These are phyloP conservation scores for Mylabris phalerata DNA, from an alignment of 1,140 invertebrate species.

Conservation along the genomic window DNA sequence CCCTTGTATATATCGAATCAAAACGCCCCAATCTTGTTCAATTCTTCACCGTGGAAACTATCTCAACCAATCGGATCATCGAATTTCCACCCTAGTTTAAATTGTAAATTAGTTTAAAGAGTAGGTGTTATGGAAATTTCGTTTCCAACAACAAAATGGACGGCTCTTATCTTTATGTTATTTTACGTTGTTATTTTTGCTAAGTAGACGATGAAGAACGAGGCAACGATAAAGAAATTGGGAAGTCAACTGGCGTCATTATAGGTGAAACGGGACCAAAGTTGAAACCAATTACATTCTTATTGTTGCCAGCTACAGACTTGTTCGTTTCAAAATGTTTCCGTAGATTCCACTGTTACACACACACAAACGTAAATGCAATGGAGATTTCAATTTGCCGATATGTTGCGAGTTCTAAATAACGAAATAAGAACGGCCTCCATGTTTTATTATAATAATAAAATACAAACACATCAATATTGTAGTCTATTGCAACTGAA, in stretches of 20 bases:
- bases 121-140: background rate
- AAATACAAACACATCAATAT: too few relatives aligned
- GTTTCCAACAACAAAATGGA: slow-evolving; percentile 3
- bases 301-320: slow-evolving; percentile 36
- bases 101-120: slow-evolving; percentile 29
- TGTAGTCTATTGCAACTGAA: too few relatives aligned
- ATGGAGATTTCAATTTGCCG: slow-evolving; percentile 35
- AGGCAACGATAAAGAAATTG: slow-evolving; percentile 8
- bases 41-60: slow-evolving; percentile 19
- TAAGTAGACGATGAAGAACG: background rate
- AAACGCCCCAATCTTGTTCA: slow-evolving; percentile 6
- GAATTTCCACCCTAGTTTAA: slow-evolving; percentile 30
- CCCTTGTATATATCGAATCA: slow-evolving; percentile 4
- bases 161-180: background rate
- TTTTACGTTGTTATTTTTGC: background rate
- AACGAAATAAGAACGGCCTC: too few relatives aligned
- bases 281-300: slow-evolving; percentile 37
- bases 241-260: slow-evolving; percentile 26
- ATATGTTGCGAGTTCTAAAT: background rate
- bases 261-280: slow-evolving; percentile 30
- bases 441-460: too few relatives aligned
- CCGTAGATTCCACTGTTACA: slow-evolving; percentile 1
- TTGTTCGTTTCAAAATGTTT: slow-evolving; percentile 24
- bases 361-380: slow-evolving; percentile 19
- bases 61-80: slow-evolving; percentile 27